These are phyloP conservation scores for Melanotaenia pygmaea DNA, from an alignment of 2,797 vertebrate species.

Conservation along the genomic window DNA sequence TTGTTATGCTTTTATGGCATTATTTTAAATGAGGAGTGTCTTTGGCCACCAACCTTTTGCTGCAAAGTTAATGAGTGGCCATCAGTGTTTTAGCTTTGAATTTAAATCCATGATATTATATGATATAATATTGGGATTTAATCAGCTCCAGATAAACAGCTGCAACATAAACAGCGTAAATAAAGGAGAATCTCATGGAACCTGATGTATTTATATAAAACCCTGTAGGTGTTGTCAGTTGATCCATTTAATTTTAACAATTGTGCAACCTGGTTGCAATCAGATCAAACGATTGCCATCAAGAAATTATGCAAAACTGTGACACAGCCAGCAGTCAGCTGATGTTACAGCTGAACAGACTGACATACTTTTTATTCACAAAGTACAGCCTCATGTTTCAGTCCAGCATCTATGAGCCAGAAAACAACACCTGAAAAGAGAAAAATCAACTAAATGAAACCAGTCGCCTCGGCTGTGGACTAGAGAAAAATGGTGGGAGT, in stretches of 20 bases:
- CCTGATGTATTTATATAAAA: background rate
- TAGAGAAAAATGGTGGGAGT: background rate
- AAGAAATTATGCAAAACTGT: background rate
- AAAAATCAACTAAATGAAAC: background rate
- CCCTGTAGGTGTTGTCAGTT: background rate
- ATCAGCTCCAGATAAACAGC: background rate
- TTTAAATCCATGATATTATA: background rate
- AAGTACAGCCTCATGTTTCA: background rate
- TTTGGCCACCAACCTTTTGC: background rate
- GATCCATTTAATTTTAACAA: background rate
- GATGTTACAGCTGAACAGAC: background rate
- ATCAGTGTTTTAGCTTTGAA: background rate
- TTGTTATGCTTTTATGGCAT: background rate
- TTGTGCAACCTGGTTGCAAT: background rate
- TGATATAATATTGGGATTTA: too few species aligned
- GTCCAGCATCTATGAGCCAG: background rate
- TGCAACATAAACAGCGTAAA: background rate
- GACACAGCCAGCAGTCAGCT: background rate
- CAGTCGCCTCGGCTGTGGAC: background rate
- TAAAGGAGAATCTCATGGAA: background rate
- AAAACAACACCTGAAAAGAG: background rate
- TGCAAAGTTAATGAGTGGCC: background rate
- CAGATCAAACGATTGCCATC: background rate
- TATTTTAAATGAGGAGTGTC: background rate
- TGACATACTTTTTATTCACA: background rate